Percentiles rank a stretch among this genome's conserved stretches.
Evolutionary conservation across 2,113 vertebrate genomes (phyloP).

Genomic region (Noctilio leporinus): DNA sequence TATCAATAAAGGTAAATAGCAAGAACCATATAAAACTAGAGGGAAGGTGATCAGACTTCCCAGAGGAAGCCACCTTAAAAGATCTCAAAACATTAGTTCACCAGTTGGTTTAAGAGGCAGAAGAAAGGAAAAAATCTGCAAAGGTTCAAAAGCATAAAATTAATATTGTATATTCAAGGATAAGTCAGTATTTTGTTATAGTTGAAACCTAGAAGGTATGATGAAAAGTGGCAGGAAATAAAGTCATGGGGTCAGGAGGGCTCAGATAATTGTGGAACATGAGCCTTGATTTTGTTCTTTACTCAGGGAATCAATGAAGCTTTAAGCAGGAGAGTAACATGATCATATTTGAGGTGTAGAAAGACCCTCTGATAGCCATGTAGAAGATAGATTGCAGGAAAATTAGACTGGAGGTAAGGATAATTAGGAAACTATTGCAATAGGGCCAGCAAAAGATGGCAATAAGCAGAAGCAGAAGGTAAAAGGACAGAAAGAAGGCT

Average conservation of each 20-base stretch:
- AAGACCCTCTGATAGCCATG: not conserved
- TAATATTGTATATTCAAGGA: not conserved
- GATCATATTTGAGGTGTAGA: not conserved
- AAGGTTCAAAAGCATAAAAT: not conserved
- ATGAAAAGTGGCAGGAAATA: not conserved
- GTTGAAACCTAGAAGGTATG: not conserved
- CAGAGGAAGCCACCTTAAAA: not conserved
- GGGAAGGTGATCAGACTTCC: not conserved
- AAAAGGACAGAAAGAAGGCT: not conserved
- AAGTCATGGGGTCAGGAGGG: not conserved
- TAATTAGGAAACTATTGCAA: not conserved
- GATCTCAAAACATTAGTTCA: not conserved
- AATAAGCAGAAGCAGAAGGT: conserved; percentile 4
- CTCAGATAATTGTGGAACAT: not conserved
- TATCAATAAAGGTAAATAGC: not conserved
- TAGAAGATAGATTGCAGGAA: not conserved
- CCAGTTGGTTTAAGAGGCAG: not conserved
- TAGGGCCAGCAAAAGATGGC: not conserved
- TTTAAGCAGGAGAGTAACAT: not conserved
- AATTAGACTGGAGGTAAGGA: not conserved
- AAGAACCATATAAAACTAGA: not conserved
- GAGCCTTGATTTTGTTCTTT: not conserved
- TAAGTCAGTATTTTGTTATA: not conserved
- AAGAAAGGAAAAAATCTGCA: not conserved
- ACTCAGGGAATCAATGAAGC: not conserved